Evolutionary conservation across 1,140 invertebrate species (phyloP).

Genomic region (Formica selysi): DNA sequence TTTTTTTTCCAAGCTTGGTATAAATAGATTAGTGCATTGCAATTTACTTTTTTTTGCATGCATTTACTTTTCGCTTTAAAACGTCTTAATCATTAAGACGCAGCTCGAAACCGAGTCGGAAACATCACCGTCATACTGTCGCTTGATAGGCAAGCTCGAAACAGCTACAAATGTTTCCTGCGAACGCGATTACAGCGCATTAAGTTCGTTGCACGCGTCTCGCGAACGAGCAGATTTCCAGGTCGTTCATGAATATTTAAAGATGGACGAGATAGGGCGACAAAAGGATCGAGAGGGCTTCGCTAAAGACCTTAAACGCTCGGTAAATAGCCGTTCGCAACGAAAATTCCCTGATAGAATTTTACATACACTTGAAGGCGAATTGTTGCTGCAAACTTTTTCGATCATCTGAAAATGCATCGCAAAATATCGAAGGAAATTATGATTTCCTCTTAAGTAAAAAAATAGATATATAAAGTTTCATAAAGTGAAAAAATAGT

Average conservation of each 20-base stretch:
- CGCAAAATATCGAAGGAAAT: background rate
- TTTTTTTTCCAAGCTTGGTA: background rate
- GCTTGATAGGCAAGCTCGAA: slow-evolving; percentile 33
- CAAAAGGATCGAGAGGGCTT: slow-evolving; percentile 50
- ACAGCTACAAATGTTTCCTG: slow-evolving; percentile 21
- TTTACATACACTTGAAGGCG: slow-evolving; percentile 17
- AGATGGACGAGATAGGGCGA: slow-evolving; percentile 31
- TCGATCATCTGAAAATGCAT: background rate
- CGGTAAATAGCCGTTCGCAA: slow-evolving; percentile 14
- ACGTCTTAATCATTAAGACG: slow-evolving; percentile 48
- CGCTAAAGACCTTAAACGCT: slow-evolving; percentile 18
- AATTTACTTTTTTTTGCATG: background rate
- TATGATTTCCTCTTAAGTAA: background rate
- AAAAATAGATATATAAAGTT: too few species aligned
- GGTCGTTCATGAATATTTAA: slow-evolving; percentile 75
- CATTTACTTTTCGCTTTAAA: slow-evolving; percentile 31
- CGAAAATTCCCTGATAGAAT: slow-evolving; percentile 36
- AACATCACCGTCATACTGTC: slow-evolving; percentile 7
- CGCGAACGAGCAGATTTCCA: slow-evolving; percentile 66
- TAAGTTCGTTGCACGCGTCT: slow-evolving; percentile 59
- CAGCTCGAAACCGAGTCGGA: slow-evolving; percentile 3
- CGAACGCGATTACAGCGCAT: slow-evolving; percentile 46
- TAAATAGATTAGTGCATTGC: slow-evolving; percentile 1
- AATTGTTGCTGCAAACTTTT: background rate
- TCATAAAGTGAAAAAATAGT: background rate